Percentiles rank a stretch among this genome's conserved stretches.
Conservation (phyloP, 2,797 vertebrate genomes). For the Lerista edwardsae region DNA sequence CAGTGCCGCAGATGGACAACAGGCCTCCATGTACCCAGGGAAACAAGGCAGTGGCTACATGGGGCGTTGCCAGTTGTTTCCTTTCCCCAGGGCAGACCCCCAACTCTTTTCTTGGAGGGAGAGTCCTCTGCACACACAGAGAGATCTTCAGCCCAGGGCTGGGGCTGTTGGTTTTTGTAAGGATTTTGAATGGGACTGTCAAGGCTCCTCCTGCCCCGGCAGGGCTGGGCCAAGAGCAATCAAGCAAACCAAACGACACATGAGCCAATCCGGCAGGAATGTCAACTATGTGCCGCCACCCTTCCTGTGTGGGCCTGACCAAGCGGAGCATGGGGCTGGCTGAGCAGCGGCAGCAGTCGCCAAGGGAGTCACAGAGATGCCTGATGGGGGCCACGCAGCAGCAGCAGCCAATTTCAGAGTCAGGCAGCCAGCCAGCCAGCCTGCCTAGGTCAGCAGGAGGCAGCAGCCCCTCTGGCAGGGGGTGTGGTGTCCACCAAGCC, state of each 20-base stretch:
- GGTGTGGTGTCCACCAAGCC: rapidly evolving
- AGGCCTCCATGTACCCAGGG: too few species aligned
- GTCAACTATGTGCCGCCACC: neutral
- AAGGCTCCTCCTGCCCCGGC: neutral
- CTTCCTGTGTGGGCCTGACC: neutral
- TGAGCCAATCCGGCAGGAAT: conserved; percentile 8
- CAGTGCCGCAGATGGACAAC: too few species aligned
- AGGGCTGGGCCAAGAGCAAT: neutral
- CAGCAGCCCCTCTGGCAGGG: neutral
- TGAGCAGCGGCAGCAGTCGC: neutral
- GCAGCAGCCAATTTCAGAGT: too few species aligned
- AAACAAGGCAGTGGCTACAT: too few species aligned
- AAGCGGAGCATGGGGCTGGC: too few species aligned
- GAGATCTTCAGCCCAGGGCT: neutral
- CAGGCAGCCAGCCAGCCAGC: neutral
- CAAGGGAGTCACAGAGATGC: too few species aligned
- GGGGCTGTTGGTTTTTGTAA: conserved; percentile 18
- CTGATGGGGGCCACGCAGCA: neutral
- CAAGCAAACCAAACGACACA: neutral
- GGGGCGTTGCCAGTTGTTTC: neutral
- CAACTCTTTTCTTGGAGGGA: neutral
- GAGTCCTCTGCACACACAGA: neutral
- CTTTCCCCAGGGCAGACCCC: neutral
- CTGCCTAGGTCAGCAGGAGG: neutral
- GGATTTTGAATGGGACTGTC: neutral